These are phyloP conservation scores for Aphaenogaster floridana DNA, from an alignment of 1,140 invertebrate species.

Conservation along the genomic window DNA sequence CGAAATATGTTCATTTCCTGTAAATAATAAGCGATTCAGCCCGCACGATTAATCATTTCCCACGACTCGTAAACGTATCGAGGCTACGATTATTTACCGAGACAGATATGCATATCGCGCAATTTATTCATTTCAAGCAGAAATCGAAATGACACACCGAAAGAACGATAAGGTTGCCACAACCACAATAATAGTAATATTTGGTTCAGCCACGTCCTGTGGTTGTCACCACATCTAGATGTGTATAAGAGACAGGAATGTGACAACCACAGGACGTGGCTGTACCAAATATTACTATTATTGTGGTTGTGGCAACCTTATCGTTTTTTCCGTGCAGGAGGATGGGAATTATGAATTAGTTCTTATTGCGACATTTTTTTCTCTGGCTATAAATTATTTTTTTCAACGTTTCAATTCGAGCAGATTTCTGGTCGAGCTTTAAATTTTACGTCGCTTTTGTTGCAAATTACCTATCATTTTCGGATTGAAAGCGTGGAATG, in stretches of 20 bases:
- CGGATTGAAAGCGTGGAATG: not conserved
- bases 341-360: not conserved
- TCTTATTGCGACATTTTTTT: not conserved
- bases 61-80: not conserved
- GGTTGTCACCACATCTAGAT: no score
- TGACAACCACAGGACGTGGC: no score
- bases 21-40: conserved; percentile 22
- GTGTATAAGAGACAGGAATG: no score
- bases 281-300: no score
- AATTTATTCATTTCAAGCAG: not conserved
- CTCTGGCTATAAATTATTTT: not conserved
- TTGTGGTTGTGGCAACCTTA: no score
- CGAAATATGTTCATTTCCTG: conserved; percentile 13
- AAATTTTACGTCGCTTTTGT: not conserved
- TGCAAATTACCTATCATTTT: not conserved
- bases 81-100: not conserved
- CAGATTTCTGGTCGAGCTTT: not conserved
- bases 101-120: not conserved
- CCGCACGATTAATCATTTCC: not conserved
- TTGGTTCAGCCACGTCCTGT: no score
- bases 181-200: no score
- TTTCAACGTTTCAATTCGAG: not conserved
- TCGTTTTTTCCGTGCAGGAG: no score
- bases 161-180: no score
- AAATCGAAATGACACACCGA: not conserved